These are phyloP conservation scores for Nesometra sesokonis DNA, from an alignment of 35 echinoderm and acorn worm species.

Conservation along the genomic window DNA sequence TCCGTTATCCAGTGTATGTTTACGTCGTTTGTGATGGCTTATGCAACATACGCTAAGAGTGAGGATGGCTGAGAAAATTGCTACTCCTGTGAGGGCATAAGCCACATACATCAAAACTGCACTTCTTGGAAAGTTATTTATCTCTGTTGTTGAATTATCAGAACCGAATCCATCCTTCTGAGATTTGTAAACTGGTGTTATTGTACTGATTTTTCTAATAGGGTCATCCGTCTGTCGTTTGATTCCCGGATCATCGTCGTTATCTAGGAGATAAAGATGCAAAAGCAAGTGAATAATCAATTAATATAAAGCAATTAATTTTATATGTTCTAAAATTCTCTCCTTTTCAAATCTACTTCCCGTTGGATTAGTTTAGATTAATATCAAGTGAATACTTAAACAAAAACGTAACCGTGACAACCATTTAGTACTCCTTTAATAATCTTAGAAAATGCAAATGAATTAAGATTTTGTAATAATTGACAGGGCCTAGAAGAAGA, in stretches of 20 bases:
- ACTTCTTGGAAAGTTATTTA: background rate
- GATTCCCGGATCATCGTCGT: background rate
- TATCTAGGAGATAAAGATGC: background rate
- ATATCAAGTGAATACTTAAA: too few relatives aligned
- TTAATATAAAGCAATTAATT: too few relatives aligned
- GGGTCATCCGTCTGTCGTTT: background rate
- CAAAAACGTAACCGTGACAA: too few relatives aligned
- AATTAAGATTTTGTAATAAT: too few relatives aligned
- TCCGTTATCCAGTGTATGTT: background rate
- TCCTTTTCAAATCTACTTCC: too few relatives aligned
- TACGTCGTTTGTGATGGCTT: background rate
- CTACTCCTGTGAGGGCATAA: background rate
- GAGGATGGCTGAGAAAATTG: background rate
- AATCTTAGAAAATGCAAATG: too few relatives aligned
- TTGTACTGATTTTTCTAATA: background rate
- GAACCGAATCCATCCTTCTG: background rate
- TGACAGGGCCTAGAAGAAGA: too few relatives aligned
- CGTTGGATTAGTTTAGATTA: too few relatives aligned
- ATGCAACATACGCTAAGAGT: background rate
- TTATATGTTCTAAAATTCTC: too few relatives aligned
- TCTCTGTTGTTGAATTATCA: background rate
- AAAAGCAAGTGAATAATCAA: too few relatives aligned
- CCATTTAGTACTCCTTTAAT: too few relatives aligned
- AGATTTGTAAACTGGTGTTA: background rate
- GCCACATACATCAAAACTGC: background rate